Evolutionary conservation across 2,797 vertebrate species (phyloP), one percentile per base, ranked within the genome.

Genomic region (Platalea minor): DNA sequence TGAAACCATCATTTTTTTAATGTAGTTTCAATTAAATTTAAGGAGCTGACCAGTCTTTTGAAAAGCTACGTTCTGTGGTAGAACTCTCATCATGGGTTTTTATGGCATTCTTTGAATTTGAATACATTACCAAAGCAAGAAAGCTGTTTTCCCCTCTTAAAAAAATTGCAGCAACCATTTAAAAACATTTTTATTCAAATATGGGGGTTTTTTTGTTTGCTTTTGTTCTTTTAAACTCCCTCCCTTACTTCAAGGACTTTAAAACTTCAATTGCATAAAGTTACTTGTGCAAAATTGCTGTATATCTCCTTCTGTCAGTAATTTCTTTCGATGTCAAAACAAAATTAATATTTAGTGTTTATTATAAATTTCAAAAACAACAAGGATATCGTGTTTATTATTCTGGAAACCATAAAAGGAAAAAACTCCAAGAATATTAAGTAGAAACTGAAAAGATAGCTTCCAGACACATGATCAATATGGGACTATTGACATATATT

Each of bases 231-330:
- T 88, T 94, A 77, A 87, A 84, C n/a, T 91, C 51, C 26, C 82
- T 87, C 37, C 21, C 26, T 94, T 54, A 81, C 72, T 88, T 77
- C 46, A 92, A 93, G 74, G 37, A 60, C 19, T 57, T 91, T 56
- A 97, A 94, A 96, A 87, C 86, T 85, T 96, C 84, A 94, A 24
- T 15, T 60, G 81, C 83, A 67, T 63, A 26, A 96, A 97, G 29
- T 88, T 97, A 59, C 81, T 65, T 85, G 28, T 91, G 41, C 69
- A 90, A 91, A 85, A 92, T 60, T 91, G 46, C 85, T 97, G 83
- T 74, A 1, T 57, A 28, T 81, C 64, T 90, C 37, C 63, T 89
- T 53, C 57, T 89, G 78, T 56, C 72, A 54, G 48, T 90, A 57
- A 85, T 94, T 82, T 88, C 31, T 93, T 82, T 72, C 5, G 1